A percentile compares a stretch with the other conserved stretches of the same genome.
Evolutionary conservation across 2,113 vertebrate genomes (phyloP).

Genomic region (Phylloscopus trochilus): DNA sequence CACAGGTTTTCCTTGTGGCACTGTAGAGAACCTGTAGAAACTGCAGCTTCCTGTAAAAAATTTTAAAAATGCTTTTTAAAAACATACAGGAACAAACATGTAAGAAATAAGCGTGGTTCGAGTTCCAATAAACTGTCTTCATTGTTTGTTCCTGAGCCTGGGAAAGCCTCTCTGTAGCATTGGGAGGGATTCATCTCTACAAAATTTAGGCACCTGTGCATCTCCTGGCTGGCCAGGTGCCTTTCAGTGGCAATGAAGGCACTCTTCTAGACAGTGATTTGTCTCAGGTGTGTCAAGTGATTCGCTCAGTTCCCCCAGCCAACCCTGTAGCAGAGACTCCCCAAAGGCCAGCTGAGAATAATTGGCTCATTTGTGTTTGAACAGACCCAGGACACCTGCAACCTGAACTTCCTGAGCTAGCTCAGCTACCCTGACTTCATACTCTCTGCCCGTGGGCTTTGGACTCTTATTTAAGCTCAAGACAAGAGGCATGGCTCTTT

Average conservation of each 20-base stretch:
- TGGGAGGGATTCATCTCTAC: background rate
- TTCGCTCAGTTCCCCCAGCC: background rate
- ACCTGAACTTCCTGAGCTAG: background rate
- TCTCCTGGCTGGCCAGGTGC: background rate
- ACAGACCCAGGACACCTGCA: background rate
- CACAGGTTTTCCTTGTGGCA: background rate
- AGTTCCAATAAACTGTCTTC: background rate
- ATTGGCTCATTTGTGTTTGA: background rate
- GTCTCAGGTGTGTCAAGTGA: background rate
- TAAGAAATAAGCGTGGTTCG: background rate
- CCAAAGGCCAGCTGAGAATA: background rate
- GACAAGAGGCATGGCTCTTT: accelerated
- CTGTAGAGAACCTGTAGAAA: background rate
- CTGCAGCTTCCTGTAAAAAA: background rate
- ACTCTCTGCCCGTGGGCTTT: accelerated
- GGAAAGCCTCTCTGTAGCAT: background rate
- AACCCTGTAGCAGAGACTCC: background rate
- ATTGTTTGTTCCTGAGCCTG: background rate
- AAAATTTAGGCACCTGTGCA: background rate
- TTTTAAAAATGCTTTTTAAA: background rate
- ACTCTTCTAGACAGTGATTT: background rate
- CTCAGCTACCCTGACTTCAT: background rate
- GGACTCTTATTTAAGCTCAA: background rate
- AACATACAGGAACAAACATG: background rate
- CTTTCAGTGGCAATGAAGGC: background rate